Evolutionary conservation across 2,888 invertebrate species (phyloP), one percentile per base, ranked within the genome.

Genomic region (Dascillus cervinus): DNA sequence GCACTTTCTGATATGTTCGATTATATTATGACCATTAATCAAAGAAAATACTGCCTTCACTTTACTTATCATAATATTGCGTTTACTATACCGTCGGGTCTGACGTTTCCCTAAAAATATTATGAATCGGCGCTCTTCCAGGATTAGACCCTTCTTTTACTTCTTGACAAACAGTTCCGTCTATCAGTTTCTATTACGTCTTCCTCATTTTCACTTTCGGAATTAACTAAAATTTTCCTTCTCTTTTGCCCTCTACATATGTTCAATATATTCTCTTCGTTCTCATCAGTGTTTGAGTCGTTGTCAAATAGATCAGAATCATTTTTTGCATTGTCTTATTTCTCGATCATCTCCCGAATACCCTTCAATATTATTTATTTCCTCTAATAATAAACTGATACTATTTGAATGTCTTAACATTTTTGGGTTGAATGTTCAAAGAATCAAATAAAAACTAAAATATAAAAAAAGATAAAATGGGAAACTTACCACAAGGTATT

Each of bases 401-500:
- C n/a, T n/a, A n/a, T n/a, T n/a, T n/a, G n/a, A n/a, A n/a, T n/a
- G n/a, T n/a, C n/a, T n/a, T n/a, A n/a, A n/a, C n/a, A n/a, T n/a
- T n/a, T n/a, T n/a, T n/a, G n/a, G n/a, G n/a, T n/a, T n/a, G n/a
- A n/a, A n/a, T n/a, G n/a, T n/a, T n/a, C n/a, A n/a, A n/a, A n/a
- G n/a, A n/a, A n/a, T n/a, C n/a, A n/a, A n/a, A n/a, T n/a, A n/a
- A n/a, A n/a, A n/a, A n/a, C n/a, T n/a, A n/a, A n/a, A n/a, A n/a
- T n/a, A n/a, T n/a, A n/a, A n/a, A n/a, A n/a, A n/a, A n/a, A n/a
- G n/a, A n/a, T n/a, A n/a, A 28, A 22, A 22, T 23, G 11, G 22
- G 8, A 23, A 28, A 28, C 21, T n/a, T 28, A 28, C 21, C 14
- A 22, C 28, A 28, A 28, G 11, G 8, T 28, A 23, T 28, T 28